A percentile compares a stretch with the other conserved stretches of the same genome.
Evolutionary conservation across 2,888 invertebrate genomes (phyloP).

Genomic region (Patella ulyssiponensis): DNA sequence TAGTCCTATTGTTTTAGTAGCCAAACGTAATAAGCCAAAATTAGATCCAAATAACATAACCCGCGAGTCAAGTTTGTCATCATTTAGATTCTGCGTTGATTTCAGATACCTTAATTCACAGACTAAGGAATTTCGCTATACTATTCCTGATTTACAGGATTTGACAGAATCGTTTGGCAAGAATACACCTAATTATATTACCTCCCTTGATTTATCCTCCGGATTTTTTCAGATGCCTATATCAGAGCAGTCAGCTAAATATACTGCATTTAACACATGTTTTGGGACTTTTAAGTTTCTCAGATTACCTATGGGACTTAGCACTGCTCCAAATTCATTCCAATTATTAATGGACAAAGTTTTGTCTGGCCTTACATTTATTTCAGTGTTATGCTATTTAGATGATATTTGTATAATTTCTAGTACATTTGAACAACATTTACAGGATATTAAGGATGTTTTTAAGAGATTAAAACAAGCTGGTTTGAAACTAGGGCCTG

Average conservation of each 20-base stretch:
- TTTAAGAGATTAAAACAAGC: slow-evolving; percentile 23
- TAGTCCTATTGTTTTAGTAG: slow-evolving; percentile 26
- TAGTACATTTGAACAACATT: slow-evolving; percentile 26
- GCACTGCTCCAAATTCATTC: slow-evolving; percentile 34
- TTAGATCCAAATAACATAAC: slow-evolving; percentile 19
- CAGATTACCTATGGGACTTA: slow-evolving; percentile 38
- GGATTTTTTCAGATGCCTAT: slow-evolving; percentile 39
- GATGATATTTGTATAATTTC: slow-evolving; percentile 37
- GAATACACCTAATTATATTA: slow-evolving; percentile 35
- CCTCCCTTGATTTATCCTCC: slow-evolving; percentile 35
- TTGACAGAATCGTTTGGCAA: slow-evolving; percentile 41
- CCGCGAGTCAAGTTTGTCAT: slow-evolving; percentile 20
- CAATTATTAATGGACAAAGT: slow-evolving; percentile 41
- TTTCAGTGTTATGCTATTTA: slow-evolving; percentile 35
- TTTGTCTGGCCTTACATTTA: slow-evolving; percentile 31
- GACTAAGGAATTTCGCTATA: slow-evolving; percentile 31
- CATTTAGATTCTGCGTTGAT: slow-evolving; percentile 19
- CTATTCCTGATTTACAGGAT: slow-evolving; percentile 34
- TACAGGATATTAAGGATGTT: slow-evolving; percentile 28
- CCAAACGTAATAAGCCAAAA: slow-evolving; percentile 27
- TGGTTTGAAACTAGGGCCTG: slow-evolving; percentile 34
- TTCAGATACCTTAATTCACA: slow-evolving; percentile 34
- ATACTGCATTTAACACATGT: slow-evolving; percentile 38
- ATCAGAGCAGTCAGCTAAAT: slow-evolving; percentile 12
- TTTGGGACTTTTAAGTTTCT: slow-evolving; percentile 39